A percentile compares a stretch with the other conserved stretches of the same genome.
phyloP scores from a whole-genome alignment of 2,888 invertebrate genomes.

The Eustalomyia histrio region DNA sequence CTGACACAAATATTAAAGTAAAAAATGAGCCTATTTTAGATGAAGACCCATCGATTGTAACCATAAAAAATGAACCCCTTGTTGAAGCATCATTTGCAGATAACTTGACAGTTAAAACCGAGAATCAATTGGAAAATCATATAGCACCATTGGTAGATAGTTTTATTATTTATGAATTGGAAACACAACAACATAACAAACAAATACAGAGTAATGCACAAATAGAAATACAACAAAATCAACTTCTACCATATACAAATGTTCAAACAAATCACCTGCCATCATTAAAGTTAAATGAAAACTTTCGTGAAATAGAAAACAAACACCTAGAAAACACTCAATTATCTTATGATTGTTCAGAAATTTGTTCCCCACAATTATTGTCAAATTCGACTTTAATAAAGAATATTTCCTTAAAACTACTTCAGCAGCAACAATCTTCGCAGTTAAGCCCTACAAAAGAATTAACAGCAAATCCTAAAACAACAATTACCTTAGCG shows the following conservation, averaged over 20 bases:
- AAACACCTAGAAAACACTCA: too few relatives aligned
- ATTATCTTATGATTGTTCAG: too few relatives aligned
- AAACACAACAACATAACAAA: conserved; percentile 5
- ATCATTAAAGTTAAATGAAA: background rate
- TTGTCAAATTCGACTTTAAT: too few relatives aligned
- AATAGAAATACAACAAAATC: background rate
- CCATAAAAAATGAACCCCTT: conserved; percentile 38
- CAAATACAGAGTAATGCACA: background rate
- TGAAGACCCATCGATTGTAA: background rate
- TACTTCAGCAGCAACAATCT: too few relatives aligned
- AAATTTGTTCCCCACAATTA: too few relatives aligned
- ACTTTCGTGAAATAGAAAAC: too few relatives aligned
- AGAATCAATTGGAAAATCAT: conserved; percentile 19
- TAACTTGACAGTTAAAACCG: conserved; percentile 1
- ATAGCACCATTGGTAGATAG: conserved; percentile 7
- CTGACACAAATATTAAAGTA: conserved; percentile 18
- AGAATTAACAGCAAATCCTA: too few relatives aligned
- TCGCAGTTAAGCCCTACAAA: too few relatives aligned
- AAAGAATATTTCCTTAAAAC: too few relatives aligned
- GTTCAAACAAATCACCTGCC: background rate
- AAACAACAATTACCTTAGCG: too few relatives aligned
- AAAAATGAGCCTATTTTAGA: conserved; percentile 51
- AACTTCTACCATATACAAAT: background rate
- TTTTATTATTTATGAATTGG: conserved; percentile 63
- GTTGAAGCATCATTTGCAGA: background rate